Percentiles rank a stretch among this genome's conserved stretches.
Conservation (phyloP, 2,888 invertebrate species). For the Eupeodes luniger region DNA sequence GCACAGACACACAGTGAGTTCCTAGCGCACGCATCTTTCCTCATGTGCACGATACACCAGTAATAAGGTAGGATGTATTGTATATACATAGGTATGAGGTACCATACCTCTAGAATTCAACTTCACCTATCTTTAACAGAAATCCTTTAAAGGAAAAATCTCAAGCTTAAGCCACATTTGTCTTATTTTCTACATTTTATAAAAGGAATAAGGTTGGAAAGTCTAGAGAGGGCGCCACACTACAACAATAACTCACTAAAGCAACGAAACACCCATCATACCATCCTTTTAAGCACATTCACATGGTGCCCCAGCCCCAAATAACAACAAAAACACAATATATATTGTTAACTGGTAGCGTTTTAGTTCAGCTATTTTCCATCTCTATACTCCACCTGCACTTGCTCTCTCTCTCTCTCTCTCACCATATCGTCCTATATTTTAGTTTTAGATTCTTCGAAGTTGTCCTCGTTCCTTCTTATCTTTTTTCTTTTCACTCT, state of each 20-base stretch:
- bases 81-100: too few relatives aligned
- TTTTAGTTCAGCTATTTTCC: constrained; percentile 11
- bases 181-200: background rate
- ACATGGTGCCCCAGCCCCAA: too few relatives aligned
- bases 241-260: constrained; percentile 23
- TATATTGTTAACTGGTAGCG: constrained; percentile 33
- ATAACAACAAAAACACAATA: constrained; percentile 3
- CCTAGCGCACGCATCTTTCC: constrained; percentile 32
- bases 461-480: constrained; percentile 17
- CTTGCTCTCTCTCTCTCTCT: background rate
- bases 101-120: constrained; percentile 12
- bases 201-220: background rate
- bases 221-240: constrained; percentile 12
- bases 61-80: too few relatives aligned
- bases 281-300: background rate
- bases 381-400: too few relatives aligned
- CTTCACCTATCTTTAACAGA: constrained; percentile 53
- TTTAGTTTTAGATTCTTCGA: background rate
- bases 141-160: constrained; percentile 49
- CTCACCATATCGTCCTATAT: background rate
- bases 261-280: background rate
- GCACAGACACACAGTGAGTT: background rate
- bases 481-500: constrained; percentile 33
- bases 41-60: too few relatives aligned
- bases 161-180: constrained; percentile 36